Evolutionary conservation across 2,797 vertebrate genomes (phyloP).

Genomic region (Schizothorax lantsangensis): DNA sequence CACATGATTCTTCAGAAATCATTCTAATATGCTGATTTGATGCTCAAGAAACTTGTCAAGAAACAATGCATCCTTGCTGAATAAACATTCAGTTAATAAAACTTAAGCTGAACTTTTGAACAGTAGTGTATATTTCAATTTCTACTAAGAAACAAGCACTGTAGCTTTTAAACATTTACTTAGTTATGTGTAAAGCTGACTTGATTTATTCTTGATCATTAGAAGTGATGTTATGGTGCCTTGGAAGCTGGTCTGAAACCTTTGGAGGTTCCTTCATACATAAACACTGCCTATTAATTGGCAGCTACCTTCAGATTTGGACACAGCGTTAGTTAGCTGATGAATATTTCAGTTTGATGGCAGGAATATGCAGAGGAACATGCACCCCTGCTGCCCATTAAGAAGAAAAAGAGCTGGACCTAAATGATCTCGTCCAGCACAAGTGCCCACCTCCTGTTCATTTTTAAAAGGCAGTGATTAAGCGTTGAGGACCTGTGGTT

Average conservation of each 20-base stretch:
- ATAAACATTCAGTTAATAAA: not conserved
- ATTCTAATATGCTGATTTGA: not conserved
- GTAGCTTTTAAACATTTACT: not conserved
- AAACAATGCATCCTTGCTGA: not conserved
- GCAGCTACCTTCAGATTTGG: not conserved
- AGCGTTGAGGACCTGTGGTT: not conserved
- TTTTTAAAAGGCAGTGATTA: not conserved
- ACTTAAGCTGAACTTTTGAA: not conserved
- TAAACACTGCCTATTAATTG: not conserved
- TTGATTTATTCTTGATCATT: not conserved
- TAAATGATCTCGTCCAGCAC: conserved; percentile 7
- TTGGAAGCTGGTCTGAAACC: not conserved
- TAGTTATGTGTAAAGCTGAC: not conserved
- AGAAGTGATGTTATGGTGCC: not conserved
- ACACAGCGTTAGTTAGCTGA: conserved; percentile 1
- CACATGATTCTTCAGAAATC: not conserved
- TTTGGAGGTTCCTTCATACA: not conserved
- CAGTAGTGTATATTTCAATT: too few relatives aligned
- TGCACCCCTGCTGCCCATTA: conserved; percentile 19
- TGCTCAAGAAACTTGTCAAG: not conserved
- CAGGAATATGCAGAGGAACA: conserved; percentile 29
- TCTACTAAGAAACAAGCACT: not conserved
- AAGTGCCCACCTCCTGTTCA: conserved; percentile 21
- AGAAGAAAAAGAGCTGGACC: conserved; percentile 16
- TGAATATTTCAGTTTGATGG: conserved; percentile 42